phyloP scores from a whole-genome alignment of 2,797 vertebrate genomes.

The Poliocrania exsul region DNA sequence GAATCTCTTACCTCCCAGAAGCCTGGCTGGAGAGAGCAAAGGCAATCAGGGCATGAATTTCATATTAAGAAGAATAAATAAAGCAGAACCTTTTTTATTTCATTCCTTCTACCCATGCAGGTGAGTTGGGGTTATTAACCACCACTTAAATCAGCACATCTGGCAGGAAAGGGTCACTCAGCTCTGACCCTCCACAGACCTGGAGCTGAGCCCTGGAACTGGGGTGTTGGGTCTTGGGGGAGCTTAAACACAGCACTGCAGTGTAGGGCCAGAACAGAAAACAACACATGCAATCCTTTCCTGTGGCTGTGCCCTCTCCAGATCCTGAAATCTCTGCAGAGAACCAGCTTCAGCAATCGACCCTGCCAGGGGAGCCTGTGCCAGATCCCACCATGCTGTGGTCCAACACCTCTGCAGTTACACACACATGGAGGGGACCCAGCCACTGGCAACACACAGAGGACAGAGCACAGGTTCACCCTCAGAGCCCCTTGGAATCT shows the following conservation, averaged over 20 bases:
- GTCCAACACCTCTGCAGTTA: rapidly evolving
- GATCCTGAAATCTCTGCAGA: neutral
- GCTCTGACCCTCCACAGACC: rapidly evolving
- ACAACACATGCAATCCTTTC: neutral
- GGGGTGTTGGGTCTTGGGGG: neutral
- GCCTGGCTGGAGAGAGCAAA: conserved; percentile 48
- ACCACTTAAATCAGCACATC: neutral
- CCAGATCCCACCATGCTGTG: rapidly evolving
- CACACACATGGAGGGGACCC: rapidly evolving
- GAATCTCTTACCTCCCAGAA: conserved; percentile 56
- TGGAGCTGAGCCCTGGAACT: neutral
- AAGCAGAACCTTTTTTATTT: conserved; percentile 51
- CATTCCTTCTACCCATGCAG: neutral
- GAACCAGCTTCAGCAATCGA: rapidly evolving
- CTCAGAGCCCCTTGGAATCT: neutral
- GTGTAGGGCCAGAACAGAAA: neutral
- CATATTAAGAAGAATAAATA: conserved; percentile 69
- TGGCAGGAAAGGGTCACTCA: neutral
- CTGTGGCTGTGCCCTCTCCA: neutral
- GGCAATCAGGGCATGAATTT: conserved; percentile 69
- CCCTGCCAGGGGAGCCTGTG: neutral
- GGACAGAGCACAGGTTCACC: rapidly evolving
- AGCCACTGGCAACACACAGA: rapidly evolving
- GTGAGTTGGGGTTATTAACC: neutral
- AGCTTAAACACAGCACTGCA: neutral